Evolutionary conservation across 2,113 vertebrate genomes (phyloP).

Genomic region (Nicator chloris): DNA sequence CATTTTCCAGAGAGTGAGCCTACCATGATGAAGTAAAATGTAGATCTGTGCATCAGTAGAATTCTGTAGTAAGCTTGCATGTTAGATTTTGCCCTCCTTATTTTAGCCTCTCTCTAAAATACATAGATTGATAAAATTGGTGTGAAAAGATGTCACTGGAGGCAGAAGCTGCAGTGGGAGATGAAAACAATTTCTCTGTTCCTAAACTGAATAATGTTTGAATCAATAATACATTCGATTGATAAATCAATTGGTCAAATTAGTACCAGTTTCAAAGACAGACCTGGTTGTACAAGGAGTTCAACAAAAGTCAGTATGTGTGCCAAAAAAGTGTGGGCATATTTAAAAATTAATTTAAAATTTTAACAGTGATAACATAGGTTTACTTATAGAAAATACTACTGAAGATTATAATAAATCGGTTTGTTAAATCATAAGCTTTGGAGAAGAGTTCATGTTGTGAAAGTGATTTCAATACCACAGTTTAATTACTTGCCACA

Average conservation of each 20-base stretch:
- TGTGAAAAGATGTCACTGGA: not conserved
- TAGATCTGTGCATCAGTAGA: not conserved
- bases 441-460: not conserved
- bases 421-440: not conserved
- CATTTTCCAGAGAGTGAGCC: not conserved
- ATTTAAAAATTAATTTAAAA: not conserved
- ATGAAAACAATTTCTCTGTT: not conserved
- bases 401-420: not conserved
- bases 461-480: not conserved
- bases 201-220: not conserved
- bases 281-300: not conserved
- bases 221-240: not conserved
- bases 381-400: not conserved
- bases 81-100: not conserved
- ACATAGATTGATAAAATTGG: not conserved
- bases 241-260: not conserved
- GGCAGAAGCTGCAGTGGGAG: not conserved
- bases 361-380: not conserved
- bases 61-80: not conserved
- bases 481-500: slow-evolving; percentile 23
- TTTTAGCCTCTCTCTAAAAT: not conserved
- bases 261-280: not conserved
- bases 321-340: not conserved
- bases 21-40: not conserved
- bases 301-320: not conserved